Evolutionary conservation across 2,888 invertebrate species (phyloP).

Genomic region (Drosophila limbata): DNA sequence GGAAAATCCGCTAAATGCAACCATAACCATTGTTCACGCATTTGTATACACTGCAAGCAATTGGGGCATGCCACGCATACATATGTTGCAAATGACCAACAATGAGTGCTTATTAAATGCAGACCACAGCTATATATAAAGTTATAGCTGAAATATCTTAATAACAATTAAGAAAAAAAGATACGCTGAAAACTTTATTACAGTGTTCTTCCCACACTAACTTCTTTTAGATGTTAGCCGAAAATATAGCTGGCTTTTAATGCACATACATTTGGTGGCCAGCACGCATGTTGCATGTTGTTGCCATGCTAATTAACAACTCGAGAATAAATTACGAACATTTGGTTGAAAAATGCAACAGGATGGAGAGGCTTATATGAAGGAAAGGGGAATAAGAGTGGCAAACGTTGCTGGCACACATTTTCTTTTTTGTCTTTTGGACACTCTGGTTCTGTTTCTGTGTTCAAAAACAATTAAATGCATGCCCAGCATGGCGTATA

Average conservation of each 20-base stretch:
- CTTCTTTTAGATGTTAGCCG: neutral
- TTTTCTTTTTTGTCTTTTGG: conserved; percentile 24
- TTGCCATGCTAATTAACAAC: conserved; percentile 69
- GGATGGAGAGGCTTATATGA: neutral
- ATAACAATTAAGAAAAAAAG: neutral
- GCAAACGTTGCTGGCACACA: neutral
- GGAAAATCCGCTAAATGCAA: conserved; percentile 65
- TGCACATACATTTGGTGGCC: conserved; percentile 13
- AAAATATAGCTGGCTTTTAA: conserved; percentile 29
- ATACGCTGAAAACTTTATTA: neutral
- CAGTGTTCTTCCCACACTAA: neutral
- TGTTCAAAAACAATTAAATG: conserved; percentile 70
- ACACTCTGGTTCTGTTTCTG: conserved; percentile 9
- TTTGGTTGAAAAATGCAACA: conserved; percentile 59
- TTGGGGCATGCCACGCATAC: neutral
- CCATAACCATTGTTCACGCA: conserved; percentile 50
- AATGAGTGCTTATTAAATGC: no score
- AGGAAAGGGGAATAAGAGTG: neutral
- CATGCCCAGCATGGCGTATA: conserved; percentile 65
- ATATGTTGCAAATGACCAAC: neutral
- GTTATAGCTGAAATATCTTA: neutral
- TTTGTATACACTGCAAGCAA: conserved; percentile 32
- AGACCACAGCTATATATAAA: neutral
- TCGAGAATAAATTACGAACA: conserved; percentile 67
- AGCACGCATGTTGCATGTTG: conserved; percentile 14